phyloP scores from a whole-genome alignment of 1,140 invertebrate genomes.

The Scaptomyza graminum region DNA sequence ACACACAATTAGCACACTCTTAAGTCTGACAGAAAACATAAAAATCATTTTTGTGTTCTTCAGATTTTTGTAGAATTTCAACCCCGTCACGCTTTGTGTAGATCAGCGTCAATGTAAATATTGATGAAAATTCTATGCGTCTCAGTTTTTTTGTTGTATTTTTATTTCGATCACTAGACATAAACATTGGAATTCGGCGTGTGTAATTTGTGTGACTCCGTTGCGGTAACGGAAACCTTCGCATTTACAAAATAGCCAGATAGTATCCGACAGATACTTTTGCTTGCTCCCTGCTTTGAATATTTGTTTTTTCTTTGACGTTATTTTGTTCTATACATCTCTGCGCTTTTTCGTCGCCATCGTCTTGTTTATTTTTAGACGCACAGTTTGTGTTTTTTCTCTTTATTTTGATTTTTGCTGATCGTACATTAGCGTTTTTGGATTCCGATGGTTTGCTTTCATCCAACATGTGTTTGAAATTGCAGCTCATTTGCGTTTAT shows the following conservation, averaged over 20 bases:
- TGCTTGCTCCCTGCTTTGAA: slow-evolving; percentile 52
- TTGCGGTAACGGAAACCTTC: slow-evolving; percentile 58
- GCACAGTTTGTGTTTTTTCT: slow-evolving; percentile 60
- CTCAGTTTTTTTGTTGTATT: not conserved
- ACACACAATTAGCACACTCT: slow-evolving; percentile 23
- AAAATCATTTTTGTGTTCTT: slow-evolving; percentile 14
- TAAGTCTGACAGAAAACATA: slow-evolving; percentile 18
- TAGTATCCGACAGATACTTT: slow-evolving; percentile 48
- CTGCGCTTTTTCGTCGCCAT: slow-evolving; percentile 43
- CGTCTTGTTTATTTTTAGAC: slow-evolving; percentile 73
- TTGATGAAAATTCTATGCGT: slow-evolving; percentile 40
- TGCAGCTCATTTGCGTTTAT: slow-evolving; percentile 53
- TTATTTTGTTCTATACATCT: slow-evolving; percentile 19
- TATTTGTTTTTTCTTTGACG: slow-evolving; percentile 43
- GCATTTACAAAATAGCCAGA: slow-evolving; percentile 72
- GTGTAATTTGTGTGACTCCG: slow-evolving; percentile 2
- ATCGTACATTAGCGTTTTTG: slow-evolving; percentile 70
- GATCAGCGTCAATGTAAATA: slow-evolving; percentile 37
- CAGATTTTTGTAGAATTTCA: slow-evolving; percentile 20
- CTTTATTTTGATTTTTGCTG: slow-evolving; percentile 76
- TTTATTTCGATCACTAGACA: slow-evolving; percentile 14
- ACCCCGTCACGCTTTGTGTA: slow-evolving; percentile 13
- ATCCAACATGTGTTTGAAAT: slow-evolving; percentile 80
- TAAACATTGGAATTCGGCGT: slow-evolving; percentile 8
- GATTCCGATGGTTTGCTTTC: slow-evolving; percentile 48